Percentiles rank a stretch among this genome's conserved stretches.
phyloP scores from a whole-genome alignment of 1,140 invertebrate genomes.

The Brachionus plicatilis region DNA sequence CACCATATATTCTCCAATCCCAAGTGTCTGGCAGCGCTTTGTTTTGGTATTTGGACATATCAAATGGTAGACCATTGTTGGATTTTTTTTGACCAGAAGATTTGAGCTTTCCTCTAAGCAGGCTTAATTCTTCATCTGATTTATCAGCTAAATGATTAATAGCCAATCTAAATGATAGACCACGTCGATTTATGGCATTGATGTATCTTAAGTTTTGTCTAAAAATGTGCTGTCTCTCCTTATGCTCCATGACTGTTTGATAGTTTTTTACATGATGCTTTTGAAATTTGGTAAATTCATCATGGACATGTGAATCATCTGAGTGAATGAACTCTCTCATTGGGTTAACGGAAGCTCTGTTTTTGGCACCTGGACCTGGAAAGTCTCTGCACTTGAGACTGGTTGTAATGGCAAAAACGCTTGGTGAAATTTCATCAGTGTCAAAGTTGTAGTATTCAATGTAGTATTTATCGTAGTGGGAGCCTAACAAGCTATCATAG shows the following conservation, averaged over 20 bases:
- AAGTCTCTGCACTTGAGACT: slow-evolving; percentile 71
- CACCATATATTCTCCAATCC: slow-evolving; percentile 81
- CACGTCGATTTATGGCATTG: slow-evolving; percentile 74
- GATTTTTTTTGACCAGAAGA: slow-evolving; percentile 55
- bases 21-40: slow-evolving; percentile 29
- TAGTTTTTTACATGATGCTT: slow-evolving; percentile 69
- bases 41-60: slow-evolving; percentile 47
- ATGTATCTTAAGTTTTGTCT: slow-evolving; percentile 78
- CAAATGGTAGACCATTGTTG: slow-evolving; percentile 72
- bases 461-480: slow-evolving; percentile 92
- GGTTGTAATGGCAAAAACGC: slow-evolving; percentile 47
- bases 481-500: slow-evolving; percentile 81
- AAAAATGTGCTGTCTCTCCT: slow-evolving; percentile 70
- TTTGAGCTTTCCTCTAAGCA: slow-evolving; percentile 69
- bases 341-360: slow-evolving; percentile 66
- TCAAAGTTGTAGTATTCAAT: slow-evolving; percentile 72
- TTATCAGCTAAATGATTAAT: slow-evolving; percentile 85
- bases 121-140: slow-evolving; percentile 69
- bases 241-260: slow-evolving; percentile 63
- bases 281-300: slow-evolving; percentile 72
- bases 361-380: slow-evolving; percentile 74
- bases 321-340: slow-evolving; percentile 76
- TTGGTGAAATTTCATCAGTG: slow-evolving; percentile 48
- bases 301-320: slow-evolving; percentile 67
- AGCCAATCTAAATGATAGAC: slow-evolving; percentile 66